Conservation (phyloP, 2,113 vertebrate species). For the Bubo blakistoni region DNA sequence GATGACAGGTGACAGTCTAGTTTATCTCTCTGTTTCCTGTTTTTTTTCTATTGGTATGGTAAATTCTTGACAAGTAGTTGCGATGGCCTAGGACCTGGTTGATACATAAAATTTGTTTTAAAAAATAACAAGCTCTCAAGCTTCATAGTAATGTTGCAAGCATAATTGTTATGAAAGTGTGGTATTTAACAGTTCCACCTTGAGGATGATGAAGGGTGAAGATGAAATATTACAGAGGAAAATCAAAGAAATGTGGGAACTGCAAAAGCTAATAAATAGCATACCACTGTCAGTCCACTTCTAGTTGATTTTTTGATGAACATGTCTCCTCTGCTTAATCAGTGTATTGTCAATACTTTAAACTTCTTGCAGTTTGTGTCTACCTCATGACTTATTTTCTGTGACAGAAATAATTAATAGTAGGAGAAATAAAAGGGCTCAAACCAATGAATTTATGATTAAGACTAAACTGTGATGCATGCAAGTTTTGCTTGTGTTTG, state of each 20-base stretch:
- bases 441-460: too few species aligned
- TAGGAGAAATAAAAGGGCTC: too few species aligned
- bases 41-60: not conserved
- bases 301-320: not conserved
- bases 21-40: not conserved
- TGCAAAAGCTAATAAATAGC: not conserved
- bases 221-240: not conserved
- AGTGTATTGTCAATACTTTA: accelerated
- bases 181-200: not conserved
- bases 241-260: not conserved
- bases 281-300: not conserved
- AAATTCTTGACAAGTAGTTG: not conserved
- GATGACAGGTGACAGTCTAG: not conserved
- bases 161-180: not conserved
- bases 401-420: not conserved
- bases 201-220: not conserved
- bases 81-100: not conserved
- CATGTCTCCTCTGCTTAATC: not conserved
- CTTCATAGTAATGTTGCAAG: not conserved
- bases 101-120: not conserved
- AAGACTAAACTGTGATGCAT: too few species aligned
- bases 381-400: not conserved
- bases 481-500: too few species aligned
- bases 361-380: not conserved
- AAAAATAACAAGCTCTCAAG: not conserved